phyloP scores from a whole-genome alignment of 1,140 invertebrate species.

The Drosophila virilis region DNA sequence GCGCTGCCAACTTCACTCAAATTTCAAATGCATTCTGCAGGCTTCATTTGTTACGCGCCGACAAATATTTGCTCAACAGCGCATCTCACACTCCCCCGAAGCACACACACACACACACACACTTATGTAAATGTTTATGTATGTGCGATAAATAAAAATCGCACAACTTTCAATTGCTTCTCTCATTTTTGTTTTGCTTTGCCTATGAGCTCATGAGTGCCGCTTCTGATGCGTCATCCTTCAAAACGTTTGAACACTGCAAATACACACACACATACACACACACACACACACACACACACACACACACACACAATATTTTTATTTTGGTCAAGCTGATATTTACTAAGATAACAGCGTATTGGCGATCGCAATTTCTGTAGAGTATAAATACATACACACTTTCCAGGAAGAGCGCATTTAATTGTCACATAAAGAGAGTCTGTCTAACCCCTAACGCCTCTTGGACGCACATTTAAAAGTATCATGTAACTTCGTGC shows the following conservation, averaged over 20 bases:
- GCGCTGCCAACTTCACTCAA: slow-evolving; percentile 60
- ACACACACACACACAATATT: not conserved
- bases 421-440: not conserved
- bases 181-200: slow-evolving; percentile 13
- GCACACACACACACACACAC: slow-evolving; percentile 1
- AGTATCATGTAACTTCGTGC: not conserved
- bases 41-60: slow-evolving; percentile 40
- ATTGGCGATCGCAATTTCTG: slow-evolving; percentile 2
- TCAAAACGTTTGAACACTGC: slow-evolving; percentile 12
- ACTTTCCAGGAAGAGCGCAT: not conserved
- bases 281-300: not conserved
- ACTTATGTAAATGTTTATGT: slow-evolving; percentile 2
- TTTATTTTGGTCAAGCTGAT: slow-evolving; percentile 31
- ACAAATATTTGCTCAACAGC: slow-evolving; percentile 45
- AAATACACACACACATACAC: not conserved
- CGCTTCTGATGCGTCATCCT: slow-evolving; percentile 38
- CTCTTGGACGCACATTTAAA: too few species aligned
- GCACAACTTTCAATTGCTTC: slow-evolving; percentile 38
- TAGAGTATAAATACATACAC: not conserved
- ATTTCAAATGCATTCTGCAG: slow-evolving; percentile 52
- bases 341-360: slow-evolving; percentile 18
- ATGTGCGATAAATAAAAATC: slow-evolving; percentile 27
- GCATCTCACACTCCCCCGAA: slow-evolving; percentile 35
- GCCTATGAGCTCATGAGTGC: slow-evolving; percentile 48
- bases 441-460: not conserved